Percentiles rank a stretch among this genome's conserved stretches.
Conservation (phyloP, 2,888 invertebrate genomes). For the Lithophane ornitopus region DNA sequence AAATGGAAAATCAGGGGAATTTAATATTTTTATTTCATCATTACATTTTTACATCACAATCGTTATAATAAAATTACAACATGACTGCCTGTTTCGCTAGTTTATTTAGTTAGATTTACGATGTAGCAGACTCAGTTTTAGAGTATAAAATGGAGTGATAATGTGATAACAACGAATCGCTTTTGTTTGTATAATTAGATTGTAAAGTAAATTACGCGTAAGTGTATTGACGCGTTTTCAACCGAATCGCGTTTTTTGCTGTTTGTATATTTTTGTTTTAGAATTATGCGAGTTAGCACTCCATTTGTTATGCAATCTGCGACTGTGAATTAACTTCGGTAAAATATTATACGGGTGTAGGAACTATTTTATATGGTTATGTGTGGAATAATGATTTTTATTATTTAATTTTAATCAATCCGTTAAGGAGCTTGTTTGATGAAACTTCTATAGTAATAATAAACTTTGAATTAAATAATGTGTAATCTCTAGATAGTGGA, state of each 20-base stretch:
- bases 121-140: neutral
- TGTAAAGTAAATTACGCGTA: neutral
- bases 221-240: neutral
- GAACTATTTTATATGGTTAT: no score
- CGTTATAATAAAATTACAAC: neutral
- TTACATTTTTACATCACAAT: neutral
- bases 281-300: neutral
- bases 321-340: neutral
- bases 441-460: no score
- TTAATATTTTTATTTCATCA: no score
- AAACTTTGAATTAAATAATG: no score
- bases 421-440: no score
- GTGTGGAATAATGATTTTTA: no score
- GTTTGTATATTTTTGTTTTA: constrained; percentile 33
- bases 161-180: neutral
- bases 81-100: neutral
- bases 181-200: constrained; percentile 17
- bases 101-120: neutral
- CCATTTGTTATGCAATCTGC: constrained; percentile 21
- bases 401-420: no score
- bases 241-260: neutral
- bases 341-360: constrained; percentile 5
- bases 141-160: neutral
- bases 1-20: neutral
- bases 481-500: no score